phyloP scores from a whole-genome alignment of 2,797 vertebrate genomes.

The Propithecus deckenii region DNA sequence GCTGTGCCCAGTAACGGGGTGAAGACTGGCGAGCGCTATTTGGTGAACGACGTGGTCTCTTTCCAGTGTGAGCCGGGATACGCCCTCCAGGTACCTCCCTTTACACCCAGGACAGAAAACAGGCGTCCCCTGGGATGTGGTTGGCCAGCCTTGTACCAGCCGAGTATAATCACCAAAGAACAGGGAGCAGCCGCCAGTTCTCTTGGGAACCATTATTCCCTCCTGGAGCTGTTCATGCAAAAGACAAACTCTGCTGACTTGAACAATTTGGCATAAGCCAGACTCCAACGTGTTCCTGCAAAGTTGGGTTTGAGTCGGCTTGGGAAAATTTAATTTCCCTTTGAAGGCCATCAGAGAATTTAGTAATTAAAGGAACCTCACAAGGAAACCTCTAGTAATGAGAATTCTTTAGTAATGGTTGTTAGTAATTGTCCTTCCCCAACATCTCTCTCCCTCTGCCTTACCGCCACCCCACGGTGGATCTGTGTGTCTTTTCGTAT shows the following conservation, averaged over 20 bases:
- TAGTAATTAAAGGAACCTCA: constrained; percentile 70
- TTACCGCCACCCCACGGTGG: neutral
- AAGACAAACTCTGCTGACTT: constrained; percentile 60
- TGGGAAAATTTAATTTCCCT: constrained; percentile 70
- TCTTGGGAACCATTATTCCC: neutral
- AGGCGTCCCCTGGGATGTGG: neutral
- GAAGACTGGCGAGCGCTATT: constrained; percentile 94
- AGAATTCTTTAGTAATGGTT: constrained; percentile 65
- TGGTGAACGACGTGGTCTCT: constrained; percentile 98
- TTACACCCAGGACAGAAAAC: neutral
- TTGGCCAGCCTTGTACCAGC: neutral
- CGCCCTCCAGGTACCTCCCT: constrained; percentile 91
- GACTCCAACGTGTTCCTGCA: neutral
- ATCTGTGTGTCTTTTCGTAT: neutral
- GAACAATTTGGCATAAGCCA: constrained; percentile 2
- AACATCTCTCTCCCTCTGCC: neutral
- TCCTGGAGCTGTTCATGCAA: neutral
- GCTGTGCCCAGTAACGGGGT: constrained; percentile 93
- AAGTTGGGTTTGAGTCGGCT: constrained; percentile 55
- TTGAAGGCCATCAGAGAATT: constrained; percentile 65
- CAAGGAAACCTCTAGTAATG: constrained; percentile 65
- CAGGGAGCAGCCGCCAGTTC: neutral
- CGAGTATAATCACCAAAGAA: neutral
- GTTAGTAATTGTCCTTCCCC: constrained; percentile 44
- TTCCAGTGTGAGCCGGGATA: constrained; percentile 99